Base-by-base conservation (phyloP, 2,888 invertebrate species). In the Salticus scenicus region DNA sequence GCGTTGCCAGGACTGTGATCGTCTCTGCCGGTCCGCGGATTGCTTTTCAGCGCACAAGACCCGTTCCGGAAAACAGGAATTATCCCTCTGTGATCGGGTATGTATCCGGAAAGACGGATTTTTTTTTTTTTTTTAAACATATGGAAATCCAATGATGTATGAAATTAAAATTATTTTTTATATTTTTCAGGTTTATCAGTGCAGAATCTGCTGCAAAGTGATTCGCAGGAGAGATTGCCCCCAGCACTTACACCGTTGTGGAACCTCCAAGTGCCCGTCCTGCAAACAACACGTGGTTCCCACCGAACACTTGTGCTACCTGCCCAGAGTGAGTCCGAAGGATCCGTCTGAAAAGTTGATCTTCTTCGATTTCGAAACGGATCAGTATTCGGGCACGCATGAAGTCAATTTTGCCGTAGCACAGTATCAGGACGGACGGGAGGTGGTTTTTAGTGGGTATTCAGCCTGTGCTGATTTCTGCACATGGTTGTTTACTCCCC, bases 331-430 rank as follows among this genome's bases (percentile, higher is more conserved):
- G 0, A 0, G 37, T 5, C 51, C 67, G 0, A 67, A 81, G 27
- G 0, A 33, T 10, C 4, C 51, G 0, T 28, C 14, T 10, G 31
- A 57, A 12, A n/a, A 63, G 0, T 8, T 81, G 4, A 75, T 74
- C 1, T 81, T 80, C 20, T 81, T 74, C 17, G 73, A 67, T 37
- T 73, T 73, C 1, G 67, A 80, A 17, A 73, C 78, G 0, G 73
- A 28, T 24, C 73, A 67, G 14, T 24, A 28, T 10, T 28, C 47
- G 0, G 66, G 72, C 0, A 28, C 42, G 12, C 72, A 72, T 20
- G 1, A 33, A 0, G 72, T 80, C 1, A 80, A 80, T 51, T 80
- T 73, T 17, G 72, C 67, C 0, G 37, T 80, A 2, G 30, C 42
- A 1, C 80, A 80, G 17, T 80, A 73, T 41, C 33, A 66, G 0